A percentile compares a stretch with the other conserved stretches of the same genome.
phyloP scores from a whole-genome alignment of 2,888 invertebrate species.

The Drosophila mulleri region DNA sequence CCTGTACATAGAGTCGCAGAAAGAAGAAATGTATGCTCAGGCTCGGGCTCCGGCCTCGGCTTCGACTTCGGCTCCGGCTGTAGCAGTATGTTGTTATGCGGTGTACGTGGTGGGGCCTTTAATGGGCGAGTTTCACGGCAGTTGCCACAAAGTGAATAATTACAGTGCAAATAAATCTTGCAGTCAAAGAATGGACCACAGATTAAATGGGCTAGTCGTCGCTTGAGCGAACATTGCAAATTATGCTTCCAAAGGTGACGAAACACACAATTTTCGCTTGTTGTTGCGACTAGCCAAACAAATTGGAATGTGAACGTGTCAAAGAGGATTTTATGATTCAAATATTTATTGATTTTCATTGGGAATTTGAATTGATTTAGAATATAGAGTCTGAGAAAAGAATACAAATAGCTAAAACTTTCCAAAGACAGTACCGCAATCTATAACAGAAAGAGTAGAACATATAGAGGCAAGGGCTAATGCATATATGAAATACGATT shows the following conservation, averaged over 20 bases:
- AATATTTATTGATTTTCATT: not conserved
- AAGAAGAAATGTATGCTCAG: not conserved
- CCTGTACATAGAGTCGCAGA: not conserved
- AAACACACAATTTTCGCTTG: not conserved
- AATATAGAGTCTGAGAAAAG: not conserved
- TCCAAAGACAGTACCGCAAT: not conserved
- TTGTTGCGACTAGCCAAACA: too few relatives aligned
- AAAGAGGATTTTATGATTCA: not conserved
- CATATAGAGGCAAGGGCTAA: slow-evolving; percentile 10
- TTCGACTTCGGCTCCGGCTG: too few relatives aligned
- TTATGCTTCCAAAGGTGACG: slow-evolving; percentile 7
- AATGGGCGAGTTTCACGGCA: slow-evolving; percentile 72
- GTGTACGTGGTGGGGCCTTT: slow-evolving; percentile 47
- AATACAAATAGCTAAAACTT: not conserved
- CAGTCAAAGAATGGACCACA: slow-evolving; percentile 21
- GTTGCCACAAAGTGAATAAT: slow-evolving; percentile 76
- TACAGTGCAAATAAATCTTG: slow-evolving; percentile 77
- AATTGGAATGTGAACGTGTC: not conserved
- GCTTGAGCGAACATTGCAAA: slow-evolving; percentile 4
- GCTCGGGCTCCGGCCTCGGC: too few relatives aligned
- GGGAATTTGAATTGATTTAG: not conserved
- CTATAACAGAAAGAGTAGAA: not conserved
- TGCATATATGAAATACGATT: slow-evolving; percentile 31
- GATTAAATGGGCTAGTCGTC: slow-evolving; percentile 14
- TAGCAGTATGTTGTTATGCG: not conserved